Base-by-base conservation (phyloP, 30 jellyfish, hydroid and myxozoan genomes). In the Aurelia aurita complex sp. Pacific region DNA sequence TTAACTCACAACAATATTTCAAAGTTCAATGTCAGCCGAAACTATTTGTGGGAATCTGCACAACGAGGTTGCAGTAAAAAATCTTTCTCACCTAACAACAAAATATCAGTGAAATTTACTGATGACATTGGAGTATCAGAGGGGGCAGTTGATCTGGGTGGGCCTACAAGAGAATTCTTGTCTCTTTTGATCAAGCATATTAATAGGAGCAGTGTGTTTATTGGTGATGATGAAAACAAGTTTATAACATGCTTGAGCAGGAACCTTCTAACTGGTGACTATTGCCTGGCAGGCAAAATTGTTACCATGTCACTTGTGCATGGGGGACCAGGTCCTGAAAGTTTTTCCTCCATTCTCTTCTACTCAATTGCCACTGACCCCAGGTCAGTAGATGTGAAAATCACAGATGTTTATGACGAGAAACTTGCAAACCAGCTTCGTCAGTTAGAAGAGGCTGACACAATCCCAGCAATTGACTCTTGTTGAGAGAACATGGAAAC, bases 11-110 rank as follows among this genome's bases (percentile, higher is more conserved):
- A 12, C 52, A 74, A 52, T 4, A 74, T 74, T 74, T 46, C 71
- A 23, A 74, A 74, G 23, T 74, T 74, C 53, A 74, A 74, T 52
- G 50, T 74, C 50, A 74, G 84, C 32, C 70, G 71, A 74, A 74
- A 36, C n/a, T 73, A 74, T 64, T 38, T 74, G 55, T 74, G 84
- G 84, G 84, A 74, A 52, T 74, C 84, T 74, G 84, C 84, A 74
- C 51, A 68, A 14, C 63, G 81, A 71, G 81, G 81, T 43, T 71
- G 16, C 55, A 42, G 81, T 14, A 71, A 71, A 43, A 34, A 36
- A 40, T 71, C 81, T 33, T 71, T 71, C 34, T 71, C 64, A 23
- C 81, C 81, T 23, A 71, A 42, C 38, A 42, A 71, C 40, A 71
- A 71, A 71, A 51, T 71, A 2, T 71, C 81, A 2, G 65, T 71